These are phyloP conservation scores for Chromoteleia sp. DNA, from an alignment of 2,888 invertebrate genomes.

Conservation along the genomic window DNA sequence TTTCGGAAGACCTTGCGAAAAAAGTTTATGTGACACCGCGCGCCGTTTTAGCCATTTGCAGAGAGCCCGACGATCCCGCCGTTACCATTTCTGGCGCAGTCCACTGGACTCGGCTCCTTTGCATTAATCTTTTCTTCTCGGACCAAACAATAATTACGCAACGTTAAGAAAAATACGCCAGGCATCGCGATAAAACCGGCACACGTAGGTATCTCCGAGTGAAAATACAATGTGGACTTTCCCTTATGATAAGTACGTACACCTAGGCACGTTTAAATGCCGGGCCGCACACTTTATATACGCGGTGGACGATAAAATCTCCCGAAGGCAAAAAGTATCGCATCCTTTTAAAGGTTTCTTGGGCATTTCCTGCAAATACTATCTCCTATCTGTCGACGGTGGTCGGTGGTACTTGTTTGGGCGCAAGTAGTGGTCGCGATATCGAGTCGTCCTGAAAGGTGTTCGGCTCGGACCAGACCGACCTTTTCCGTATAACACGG, in stretches of 20 bases:
- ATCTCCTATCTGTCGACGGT: slow-evolving; percentile 68
- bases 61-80: not conserved
- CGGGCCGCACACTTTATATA: slow-evolving; percentile 53
- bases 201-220: slow-evolving; percentile 18
- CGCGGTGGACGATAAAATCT: slow-evolving; percentile 61
- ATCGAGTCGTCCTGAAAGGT: slow-evolving; percentile 66
- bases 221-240: slow-evolving; percentile 54
- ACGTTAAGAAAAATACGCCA: slow-evolving; percentile 12
- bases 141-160: slow-evolving; percentile 36
- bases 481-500: slow-evolving; percentile 69
- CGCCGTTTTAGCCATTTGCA: not conserved
- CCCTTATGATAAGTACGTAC: slow-evolving; percentile 46
- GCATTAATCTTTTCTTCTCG: slow-evolving; percentile 9
- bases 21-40: not conserved
- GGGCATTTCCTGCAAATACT: slow-evolving; percentile 67
- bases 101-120: not conserved
- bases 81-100: not conserved
- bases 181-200: slow-evolving; percentile 26
- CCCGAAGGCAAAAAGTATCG: slow-evolving; percentile 58
- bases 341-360: slow-evolving; percentile 68
- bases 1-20: slow-evolving; percentile 18
- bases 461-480: slow-evolving; percentile 57
- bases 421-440: slow-evolving; percentile 63
- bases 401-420: slow-evolving; percentile 63
- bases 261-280: slow-evolving; percentile 51